Conservation (phyloP, 2,888 invertebrate genomes). For the Carterocephalus palaemon region DNA sequence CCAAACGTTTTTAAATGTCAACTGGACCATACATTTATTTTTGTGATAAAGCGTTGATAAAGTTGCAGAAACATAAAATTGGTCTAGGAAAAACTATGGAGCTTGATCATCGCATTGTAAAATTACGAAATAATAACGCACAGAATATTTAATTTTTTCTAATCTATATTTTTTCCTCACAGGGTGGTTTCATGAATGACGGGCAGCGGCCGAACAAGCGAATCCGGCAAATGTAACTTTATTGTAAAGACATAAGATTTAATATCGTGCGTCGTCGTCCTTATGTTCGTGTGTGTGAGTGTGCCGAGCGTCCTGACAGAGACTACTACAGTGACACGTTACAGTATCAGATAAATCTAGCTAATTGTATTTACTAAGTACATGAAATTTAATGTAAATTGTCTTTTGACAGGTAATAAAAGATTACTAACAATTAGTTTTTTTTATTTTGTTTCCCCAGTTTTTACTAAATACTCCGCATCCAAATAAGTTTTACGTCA, state of each 20-base stretch:
- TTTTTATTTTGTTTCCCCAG: conserved; percentile 34
- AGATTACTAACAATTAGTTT: conserved; percentile 63
- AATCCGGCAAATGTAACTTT: conserved; percentile 66
- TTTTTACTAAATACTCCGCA: neutral
- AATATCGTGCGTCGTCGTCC: conserved; percentile 50
- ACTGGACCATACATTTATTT: too few relatives aligned
- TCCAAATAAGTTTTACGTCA: too few relatives aligned
- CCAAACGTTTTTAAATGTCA: too few relatives aligned
- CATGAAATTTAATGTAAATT: conserved; percentile 69
- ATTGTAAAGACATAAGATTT: conserved; percentile 28
- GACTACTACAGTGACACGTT: conserved; percentile 38
- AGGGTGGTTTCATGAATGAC: conserved; percentile 74
- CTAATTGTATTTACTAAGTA: conserved; percentile 79
- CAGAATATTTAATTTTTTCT: neutral
- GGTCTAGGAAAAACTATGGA: too few relatives aligned
- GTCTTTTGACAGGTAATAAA: conserved; percentile 77
- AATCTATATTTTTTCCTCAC: conserved; percentile 32
- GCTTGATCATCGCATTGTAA: too few relatives aligned
- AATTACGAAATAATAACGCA: too few relatives aligned
- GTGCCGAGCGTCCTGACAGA: conserved; percentile 50
- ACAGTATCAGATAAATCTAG: conserved; percentile 65
- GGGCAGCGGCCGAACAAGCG: conserved; percentile 76
- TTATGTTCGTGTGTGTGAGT: conserved; percentile 57
- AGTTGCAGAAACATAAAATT: too few relatives aligned
- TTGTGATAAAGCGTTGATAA: too few relatives aligned